Percentiles rank a stretch among this genome's conserved stretches.
Evolutionary conservation across 2,888 invertebrate genomes (phyloP).

Genomic region (Synanthedon vespiformis): DNA sequence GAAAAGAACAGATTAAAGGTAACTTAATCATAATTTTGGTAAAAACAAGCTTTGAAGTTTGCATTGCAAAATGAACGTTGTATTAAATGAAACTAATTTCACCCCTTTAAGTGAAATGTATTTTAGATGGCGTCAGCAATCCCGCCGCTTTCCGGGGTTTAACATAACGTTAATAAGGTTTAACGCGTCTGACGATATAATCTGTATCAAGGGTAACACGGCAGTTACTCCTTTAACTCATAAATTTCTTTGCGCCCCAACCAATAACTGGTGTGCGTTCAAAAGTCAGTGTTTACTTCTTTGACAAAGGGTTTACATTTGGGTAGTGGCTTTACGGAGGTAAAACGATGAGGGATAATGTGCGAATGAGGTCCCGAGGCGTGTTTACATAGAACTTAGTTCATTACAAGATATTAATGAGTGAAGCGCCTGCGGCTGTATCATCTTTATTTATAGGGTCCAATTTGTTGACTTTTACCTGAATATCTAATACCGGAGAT

Average conservation of each 20-base stretch:
- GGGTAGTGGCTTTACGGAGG: constrained; percentile 19
- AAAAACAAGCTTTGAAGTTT: background rate
- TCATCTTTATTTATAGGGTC: constrained; percentile 36
- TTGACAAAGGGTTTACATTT: constrained; percentile 37
- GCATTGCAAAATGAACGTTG: background rate
- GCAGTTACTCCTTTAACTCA: constrained; percentile 37
- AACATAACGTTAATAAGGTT: constrained; percentile 38
- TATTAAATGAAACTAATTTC: constrained; percentile 2
- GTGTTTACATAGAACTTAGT: constrained; percentile 64
- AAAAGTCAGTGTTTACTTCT: constrained; percentile 21
- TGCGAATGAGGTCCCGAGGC: constrained; percentile 46
- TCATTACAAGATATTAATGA: constrained; percentile 61
- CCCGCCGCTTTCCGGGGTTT: constrained; percentile 16
- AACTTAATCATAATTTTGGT: background rate
- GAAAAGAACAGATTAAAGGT: no score
- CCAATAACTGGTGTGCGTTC: constrained; percentile 17
- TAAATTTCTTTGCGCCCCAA: constrained; percentile 36
- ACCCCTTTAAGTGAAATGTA: constrained; percentile 3
- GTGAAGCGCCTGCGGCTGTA: constrained; percentile 32
- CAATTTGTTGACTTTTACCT: constrained; percentile 30
- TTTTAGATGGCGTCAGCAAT: constrained; percentile 4
- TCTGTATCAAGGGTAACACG: constrained; percentile 39
- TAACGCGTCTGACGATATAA: constrained; percentile 43
- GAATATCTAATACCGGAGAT: no score
- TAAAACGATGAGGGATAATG: constrained; percentile 45